Conservation (phyloP, 2,113 vertebrate species). For the Onychostruthus taczanowskii region DNA sequence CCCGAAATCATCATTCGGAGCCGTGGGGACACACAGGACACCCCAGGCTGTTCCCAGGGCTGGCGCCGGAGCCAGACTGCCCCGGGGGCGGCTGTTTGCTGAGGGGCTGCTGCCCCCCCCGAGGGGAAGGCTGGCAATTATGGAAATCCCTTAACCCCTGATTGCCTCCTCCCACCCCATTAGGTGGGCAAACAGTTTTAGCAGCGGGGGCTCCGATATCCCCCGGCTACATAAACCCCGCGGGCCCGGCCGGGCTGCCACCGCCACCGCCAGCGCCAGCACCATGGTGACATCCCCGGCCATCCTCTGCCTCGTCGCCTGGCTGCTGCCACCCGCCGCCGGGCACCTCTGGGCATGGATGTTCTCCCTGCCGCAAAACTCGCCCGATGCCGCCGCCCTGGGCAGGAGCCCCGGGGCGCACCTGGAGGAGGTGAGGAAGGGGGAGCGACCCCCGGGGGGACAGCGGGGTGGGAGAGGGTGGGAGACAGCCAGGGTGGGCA, state of each 20-base stretch:
- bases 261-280: not conserved
- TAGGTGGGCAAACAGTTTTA: slow-evolving; percentile 78
- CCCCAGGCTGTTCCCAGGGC: not conserved
- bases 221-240: slow-evolving; percentile 69
- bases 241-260: not conserved
- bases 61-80: slow-evolving; percentile 25
- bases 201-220: slow-evolving; percentile 21
- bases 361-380: slow-evolving; percentile 81
- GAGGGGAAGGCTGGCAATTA: slow-evolving; percentile 75
- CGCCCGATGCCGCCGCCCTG: slow-evolving; percentile 67
- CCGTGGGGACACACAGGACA: not conserved
- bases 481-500: too few species aligned
- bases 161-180: slow-evolving; percentile 83
- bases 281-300: not conserved
- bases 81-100: slow-evolving; percentile 3
- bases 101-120: not conserved
- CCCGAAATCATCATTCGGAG: too few species aligned
- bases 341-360: slow-evolving; percentile 88
- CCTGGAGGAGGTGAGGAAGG: slow-evolving; percentile 71
- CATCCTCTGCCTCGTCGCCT: slow-evolving; percentile 28
- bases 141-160: slow-evolving; percentile 87
- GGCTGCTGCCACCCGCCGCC: slow-evolving; percentile 35
- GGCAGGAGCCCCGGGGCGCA: not conserved
- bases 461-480: too few species aligned
- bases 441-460: not conserved